Percentiles rank a stretch among this genome's conserved stretches.
These are phyloP conservation scores for Drosophila multiciliata DNA, from an alignment of 2,888 invertebrate genomes.

Conservation along the genomic window DNA sequence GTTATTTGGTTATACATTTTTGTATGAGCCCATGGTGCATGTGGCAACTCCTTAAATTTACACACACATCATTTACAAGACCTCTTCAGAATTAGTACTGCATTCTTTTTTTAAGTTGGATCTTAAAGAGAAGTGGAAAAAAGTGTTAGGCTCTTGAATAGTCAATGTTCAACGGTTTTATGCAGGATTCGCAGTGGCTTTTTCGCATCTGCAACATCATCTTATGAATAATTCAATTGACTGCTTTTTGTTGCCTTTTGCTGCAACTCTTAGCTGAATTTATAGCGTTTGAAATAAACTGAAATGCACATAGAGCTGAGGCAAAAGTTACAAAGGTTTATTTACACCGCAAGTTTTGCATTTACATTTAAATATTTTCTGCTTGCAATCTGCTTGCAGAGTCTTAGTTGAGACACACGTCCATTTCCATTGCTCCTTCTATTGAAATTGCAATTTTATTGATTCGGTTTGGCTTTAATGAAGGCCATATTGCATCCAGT, in stretches of 20 bases:
- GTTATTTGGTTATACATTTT: background rate
- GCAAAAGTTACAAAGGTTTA: slow-evolving; percentile 35
- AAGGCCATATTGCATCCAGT: slow-evolving; percentile 12
- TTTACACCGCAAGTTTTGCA: slow-evolving; percentile 57
- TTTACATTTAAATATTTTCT: slow-evolving; percentile 42
- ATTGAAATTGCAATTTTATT: slow-evolving; percentile 51
- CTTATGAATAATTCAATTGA: slow-evolving; percentile 56
- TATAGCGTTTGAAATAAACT: slow-evolving; percentile 53
- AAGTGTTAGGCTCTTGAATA: slow-evolving; percentile 30
- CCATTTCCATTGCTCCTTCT: slow-evolving; percentile 4
- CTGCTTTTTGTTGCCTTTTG: slow-evolving; percentile 27
- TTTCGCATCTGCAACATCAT: slow-evolving; percentile 6
- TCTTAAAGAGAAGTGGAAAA: slow-evolving; percentile 4
- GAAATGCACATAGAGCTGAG: slow-evolving; percentile 12
- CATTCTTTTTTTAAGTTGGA: slow-evolving; percentile 2
- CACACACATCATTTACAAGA: slow-evolving; percentile 8
- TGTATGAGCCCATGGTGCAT: background rate
- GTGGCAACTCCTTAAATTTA: background rate
- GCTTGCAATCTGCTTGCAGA: background rate
- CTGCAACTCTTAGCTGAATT: slow-evolving; percentile 27
- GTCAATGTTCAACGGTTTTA: slow-evolving; percentile 21
- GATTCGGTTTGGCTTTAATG: slow-evolving; percentile 49
- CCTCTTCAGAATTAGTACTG: slow-evolving; percentile 26
- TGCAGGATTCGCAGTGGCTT: background rate
- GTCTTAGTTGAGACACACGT: slow-evolving; percentile 4